Evolutionary conservation across 2,888 invertebrate genomes (phyloP).

Genomic region (Urechis unicinctus): DNA sequence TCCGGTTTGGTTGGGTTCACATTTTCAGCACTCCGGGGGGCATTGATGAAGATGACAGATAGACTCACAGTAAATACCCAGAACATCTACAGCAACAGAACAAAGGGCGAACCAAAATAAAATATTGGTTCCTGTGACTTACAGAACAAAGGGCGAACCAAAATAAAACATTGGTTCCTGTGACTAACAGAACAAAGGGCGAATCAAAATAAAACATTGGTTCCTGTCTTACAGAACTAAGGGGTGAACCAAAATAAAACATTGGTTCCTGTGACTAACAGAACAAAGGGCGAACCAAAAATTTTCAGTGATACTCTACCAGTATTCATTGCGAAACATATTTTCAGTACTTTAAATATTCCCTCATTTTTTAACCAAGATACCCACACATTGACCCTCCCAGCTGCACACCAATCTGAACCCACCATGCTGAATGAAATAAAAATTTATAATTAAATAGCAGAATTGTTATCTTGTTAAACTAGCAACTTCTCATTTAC

Average conservation of each 20-base stretch:
- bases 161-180: too few relatives aligned
- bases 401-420: too few relatives aligned
- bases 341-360: too few relatives aligned
- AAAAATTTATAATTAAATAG: not conserved
- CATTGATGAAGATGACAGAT: constrained; percentile 75
- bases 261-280: too few relatives aligned
- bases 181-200: not conserved
- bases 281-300: not conserved
- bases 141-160: not conserved
- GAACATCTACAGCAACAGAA: constrained; percentile 48
- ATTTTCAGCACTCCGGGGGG: constrained; percentile 16
- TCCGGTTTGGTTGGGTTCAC: not conserved
- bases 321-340: too few relatives aligned
- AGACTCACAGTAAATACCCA: constrained; percentile 89
- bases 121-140: too few relatives aligned
- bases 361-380: too few relatives aligned
- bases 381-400: too few relatives aligned
- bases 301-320: too few relatives aligned
- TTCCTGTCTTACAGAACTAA: not conserved
- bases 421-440: too few relatives aligned
- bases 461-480: not conserved
- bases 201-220: too few relatives aligned
- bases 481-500: constrained; percentile 53
- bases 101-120: not conserved
- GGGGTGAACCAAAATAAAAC: not conserved